A percentile compares a stretch with the other conserved stretches of the same genome.
Conservation (phyloP, 1,140 invertebrate species). For the Aplysia californica region DNA sequence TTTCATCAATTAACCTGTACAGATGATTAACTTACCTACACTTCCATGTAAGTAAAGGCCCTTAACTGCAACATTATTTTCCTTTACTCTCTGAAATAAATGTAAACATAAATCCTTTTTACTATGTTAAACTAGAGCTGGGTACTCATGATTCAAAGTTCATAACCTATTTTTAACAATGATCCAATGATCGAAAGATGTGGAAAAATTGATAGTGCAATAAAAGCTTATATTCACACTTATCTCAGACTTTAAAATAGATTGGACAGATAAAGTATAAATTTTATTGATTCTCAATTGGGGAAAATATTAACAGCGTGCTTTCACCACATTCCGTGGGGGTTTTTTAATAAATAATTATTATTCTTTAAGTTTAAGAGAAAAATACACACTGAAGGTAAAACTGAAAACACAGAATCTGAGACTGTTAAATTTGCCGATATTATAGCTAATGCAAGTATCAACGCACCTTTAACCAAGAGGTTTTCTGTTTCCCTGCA, state of each 20-base stretch:
- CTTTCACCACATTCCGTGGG: no score
- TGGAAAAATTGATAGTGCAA: not conserved
- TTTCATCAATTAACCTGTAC: slow-evolving; percentile 73
- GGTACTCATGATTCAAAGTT: not conserved
- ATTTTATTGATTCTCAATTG: no score
- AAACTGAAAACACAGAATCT: not conserved
- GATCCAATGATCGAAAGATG: not conserved
- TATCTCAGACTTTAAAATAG: no score
- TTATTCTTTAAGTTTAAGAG: not conserved
- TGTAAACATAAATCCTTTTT: not conserved
- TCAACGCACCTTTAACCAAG: slow-evolving; percentile 28
- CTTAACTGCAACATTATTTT: slow-evolving; percentile 48
- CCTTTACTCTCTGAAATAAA: not conserved
- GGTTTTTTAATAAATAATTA: not conserved
- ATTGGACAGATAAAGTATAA: no score
- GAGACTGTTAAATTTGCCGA: not conserved
- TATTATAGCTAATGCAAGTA: not conserved
- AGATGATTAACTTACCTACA: slow-evolving; percentile 69
- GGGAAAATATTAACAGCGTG: no score
- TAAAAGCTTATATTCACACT: not conserved
- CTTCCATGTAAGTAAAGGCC: slow-evolving; percentile 72
- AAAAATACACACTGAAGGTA: not conserved
- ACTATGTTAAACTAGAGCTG: not conserved
- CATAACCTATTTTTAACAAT: not conserved
- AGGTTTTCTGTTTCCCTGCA: not conserved